phyloP scores from a whole-genome alignment of 2,797 vertebrate genomes.

The Halcyon leucocephala region DNA sequence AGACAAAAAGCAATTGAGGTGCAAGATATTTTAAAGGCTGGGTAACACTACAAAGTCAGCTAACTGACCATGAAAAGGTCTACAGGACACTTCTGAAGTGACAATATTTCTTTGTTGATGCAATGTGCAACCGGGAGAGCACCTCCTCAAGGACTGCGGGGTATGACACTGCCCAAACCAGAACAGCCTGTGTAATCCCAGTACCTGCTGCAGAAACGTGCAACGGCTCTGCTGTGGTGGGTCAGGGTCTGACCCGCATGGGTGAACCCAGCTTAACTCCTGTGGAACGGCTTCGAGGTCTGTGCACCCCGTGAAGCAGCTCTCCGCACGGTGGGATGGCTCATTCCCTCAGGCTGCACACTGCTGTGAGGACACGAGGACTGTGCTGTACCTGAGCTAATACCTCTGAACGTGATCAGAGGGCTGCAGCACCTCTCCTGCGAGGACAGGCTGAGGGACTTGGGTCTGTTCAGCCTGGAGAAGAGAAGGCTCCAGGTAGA shows the following conservation, averaged over 20 bases:
- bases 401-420: too few species aligned
- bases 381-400: neutral
- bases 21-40: neutral
- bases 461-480: too few species aligned
- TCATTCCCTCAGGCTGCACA: neutral
- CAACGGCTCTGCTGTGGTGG: neutral
- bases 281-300: neutral
- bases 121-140: neutral
- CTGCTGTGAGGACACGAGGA: neutral
- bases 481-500: too few species aligned
- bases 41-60: neutral
- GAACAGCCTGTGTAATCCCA: neutral
- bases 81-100: neutral
- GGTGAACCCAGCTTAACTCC: neutral
- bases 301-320: neutral
- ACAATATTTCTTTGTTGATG: neutral
- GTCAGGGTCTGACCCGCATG: neutral
- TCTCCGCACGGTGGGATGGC: rapidly evolving
- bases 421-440: too few species aligned
- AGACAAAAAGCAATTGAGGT: neutral
- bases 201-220: neutral
- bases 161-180: neutral
- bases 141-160: neutral
- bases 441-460: too few species aligned
- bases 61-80: neutral